Base-by-base conservation (phyloP, 2,113 vertebrate species). In the Syngnathoides biaculeatus region DNA sequence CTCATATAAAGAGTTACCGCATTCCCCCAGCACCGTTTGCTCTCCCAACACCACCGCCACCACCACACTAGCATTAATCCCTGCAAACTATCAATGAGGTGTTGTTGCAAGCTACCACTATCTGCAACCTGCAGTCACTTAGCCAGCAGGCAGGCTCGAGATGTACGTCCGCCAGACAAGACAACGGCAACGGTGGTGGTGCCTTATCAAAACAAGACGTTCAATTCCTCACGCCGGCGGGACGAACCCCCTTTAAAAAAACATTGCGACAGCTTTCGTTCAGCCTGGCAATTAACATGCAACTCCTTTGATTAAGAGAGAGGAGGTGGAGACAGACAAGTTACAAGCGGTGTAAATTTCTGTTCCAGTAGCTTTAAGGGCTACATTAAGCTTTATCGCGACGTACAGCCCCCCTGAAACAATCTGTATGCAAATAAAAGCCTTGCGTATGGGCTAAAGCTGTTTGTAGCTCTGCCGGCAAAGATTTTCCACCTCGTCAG, bases 351-450 rank as follows among this genome's bases (percentile, higher is more conserved):
- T 43, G 60, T 62, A 43, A 62, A 62, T 62, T 62, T 26, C 60
- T 62, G n/a, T 62, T 43, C 14, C 60, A 85, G 82, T 87, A 85
- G 86, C 84, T 87, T 81, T 72, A 80, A 87, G 86, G 80, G 82
- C 72, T 73, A 87, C 81, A 90, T 90, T 86, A 86, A 78, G 80
- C 84, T 88, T 90, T 84, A 89, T 87, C 81, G 77, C 79, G 84
- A 84, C 74, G 74, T 86, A 84, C 77, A 89, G 80, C 79, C 79
- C 79, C 82, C 74, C 81, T 71, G 77, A 87, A 84, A 87, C 89
- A 87, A 89, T 90, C 83, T 86, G 84, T 87, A 90, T 88, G 88
- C 82, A 89, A 89, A 90, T 90, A 84, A 76, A 57, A 76, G 82
- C 74, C 78, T 76, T 88, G 80, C 87, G 82, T 85, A 88, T 38